These are phyloP conservation scores for Microcebus griseorufus DNA, from an alignment of 2,113 vertebrate species.

Conservation along the genomic window DNA sequence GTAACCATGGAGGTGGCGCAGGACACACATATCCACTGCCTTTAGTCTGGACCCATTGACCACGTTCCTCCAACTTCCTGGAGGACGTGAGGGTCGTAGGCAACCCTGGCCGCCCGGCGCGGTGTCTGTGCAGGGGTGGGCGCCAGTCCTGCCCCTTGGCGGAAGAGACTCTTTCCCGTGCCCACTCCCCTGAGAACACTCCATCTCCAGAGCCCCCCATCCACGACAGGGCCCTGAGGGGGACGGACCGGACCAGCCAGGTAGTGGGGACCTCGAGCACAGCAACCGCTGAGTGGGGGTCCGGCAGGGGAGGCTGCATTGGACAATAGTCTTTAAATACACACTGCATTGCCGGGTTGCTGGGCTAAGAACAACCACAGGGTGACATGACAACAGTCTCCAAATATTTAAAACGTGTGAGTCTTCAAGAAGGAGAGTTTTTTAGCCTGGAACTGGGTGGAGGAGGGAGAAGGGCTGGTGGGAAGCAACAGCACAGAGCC, in stretches of 20 bases:
- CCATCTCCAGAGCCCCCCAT: background rate
- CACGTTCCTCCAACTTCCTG: background rate
- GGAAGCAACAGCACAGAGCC: accelerated
- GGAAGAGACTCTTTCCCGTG: background rate
- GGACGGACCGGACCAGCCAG: no score
- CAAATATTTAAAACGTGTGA: background rate
- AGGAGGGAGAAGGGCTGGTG: accelerated
- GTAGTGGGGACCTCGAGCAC: background rate
- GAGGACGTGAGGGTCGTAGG: accelerated
- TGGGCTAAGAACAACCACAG: background rate
- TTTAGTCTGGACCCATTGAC: background rate
- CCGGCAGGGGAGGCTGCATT: background rate
- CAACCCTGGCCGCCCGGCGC: background rate
- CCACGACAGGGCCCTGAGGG: background rate
- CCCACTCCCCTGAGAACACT: accelerated
- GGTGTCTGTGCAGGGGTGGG: background rate
- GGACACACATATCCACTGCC: background rate
- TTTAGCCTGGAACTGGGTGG: background rate
- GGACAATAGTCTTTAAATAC: background rate
- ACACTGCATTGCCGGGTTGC: background rate
- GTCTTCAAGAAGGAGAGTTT: background rate
- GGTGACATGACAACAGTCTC: background rate
- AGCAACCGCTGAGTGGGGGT: background rate
- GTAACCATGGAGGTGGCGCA: background rate
- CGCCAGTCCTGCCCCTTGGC: background rate